Percentiles rank a stretch among this genome's conserved stretches.
phyloP scores from a whole-genome alignment of 2,888 invertebrate genomes.

The Volucella bombylans region DNA sequence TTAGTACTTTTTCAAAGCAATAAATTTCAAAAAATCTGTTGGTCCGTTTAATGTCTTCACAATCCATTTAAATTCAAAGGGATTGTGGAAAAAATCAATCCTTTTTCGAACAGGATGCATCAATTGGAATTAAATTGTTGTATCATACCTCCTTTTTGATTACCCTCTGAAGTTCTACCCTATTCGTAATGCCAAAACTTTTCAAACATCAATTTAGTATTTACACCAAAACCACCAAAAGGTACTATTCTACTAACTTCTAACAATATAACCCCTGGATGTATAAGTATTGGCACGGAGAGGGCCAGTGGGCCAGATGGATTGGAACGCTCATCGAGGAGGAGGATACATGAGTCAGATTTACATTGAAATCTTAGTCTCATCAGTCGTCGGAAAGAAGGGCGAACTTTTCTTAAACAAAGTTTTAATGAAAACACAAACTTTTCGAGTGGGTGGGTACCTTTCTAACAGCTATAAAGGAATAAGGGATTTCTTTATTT shows the following conservation, averaged over 20 bases:
- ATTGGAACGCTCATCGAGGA: neutral
- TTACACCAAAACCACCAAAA: slow-evolving; percentile 32
- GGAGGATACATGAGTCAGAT: slow-evolving; percentile 24
- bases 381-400: neutral
- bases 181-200: slow-evolving; percentile 56
- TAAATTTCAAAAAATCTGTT: no score
- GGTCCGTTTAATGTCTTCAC: neutral
- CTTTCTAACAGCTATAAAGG: neutral
- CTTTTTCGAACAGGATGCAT: slow-evolving; percentile 1
- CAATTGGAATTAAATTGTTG: neutral
- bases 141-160: slow-evolving; percentile 9
- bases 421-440: slow-evolving; percentile 61
- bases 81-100: neutral
- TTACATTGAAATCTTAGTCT: slow-evolving; percentile 35
- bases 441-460: neutral
- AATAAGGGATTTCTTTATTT: slow-evolving; percentile 1
- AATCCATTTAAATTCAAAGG: neutral
- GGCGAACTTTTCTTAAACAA: slow-evolving; percentile 8
- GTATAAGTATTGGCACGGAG: neutral
- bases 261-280: neutral
- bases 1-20: no score
- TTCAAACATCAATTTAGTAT: slow-evolving; percentile 49
- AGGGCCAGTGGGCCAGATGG: no score
- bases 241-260: slow-evolving; percentile 29
- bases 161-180: slow-evolving; percentile 18